Conservation (phyloP, 2,797 vertebrate genomes). For the Lepilemur septentrionalis region DNA sequence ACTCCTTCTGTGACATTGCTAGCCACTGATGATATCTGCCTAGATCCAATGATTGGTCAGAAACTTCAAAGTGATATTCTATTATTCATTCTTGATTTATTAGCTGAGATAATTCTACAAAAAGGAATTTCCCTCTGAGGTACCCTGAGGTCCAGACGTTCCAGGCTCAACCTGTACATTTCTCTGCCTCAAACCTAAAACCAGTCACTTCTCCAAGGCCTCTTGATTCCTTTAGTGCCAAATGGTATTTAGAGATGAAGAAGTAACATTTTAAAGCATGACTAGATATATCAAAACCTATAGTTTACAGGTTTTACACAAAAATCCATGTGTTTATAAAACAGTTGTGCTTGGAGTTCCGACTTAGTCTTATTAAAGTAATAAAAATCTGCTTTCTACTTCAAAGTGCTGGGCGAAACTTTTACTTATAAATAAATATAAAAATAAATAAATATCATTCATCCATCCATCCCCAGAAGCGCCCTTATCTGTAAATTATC, state of each 20-base stretch:
- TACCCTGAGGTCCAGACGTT: neutral
- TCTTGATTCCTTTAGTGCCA: neutral
- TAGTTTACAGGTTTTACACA: neutral
- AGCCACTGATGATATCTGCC: neutral
- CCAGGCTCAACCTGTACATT: neutral
- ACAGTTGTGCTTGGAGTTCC: neutral
- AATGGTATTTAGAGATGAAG: neutral
- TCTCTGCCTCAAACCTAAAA: neutral
- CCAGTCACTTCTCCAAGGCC: neutral
- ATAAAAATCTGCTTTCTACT: neutral
- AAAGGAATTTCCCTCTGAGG: neutral
- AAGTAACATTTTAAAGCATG: conserved; percentile 11
- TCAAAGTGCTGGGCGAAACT: neutral
- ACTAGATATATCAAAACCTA: neutral
- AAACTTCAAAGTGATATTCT: neutral
- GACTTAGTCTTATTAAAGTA: neutral
- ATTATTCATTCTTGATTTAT: neutral
- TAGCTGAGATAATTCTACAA: neutral
- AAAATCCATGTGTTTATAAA: neutral
- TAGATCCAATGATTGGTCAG: neutral
- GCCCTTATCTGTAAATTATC: neutral
- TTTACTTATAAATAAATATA: neutral
- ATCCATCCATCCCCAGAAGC: neutral
- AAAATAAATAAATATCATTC: neutral
- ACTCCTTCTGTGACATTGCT: neutral